Conservation (phyloP, 2,797 vertebrate species). For the Danio tinwini region DNA sequence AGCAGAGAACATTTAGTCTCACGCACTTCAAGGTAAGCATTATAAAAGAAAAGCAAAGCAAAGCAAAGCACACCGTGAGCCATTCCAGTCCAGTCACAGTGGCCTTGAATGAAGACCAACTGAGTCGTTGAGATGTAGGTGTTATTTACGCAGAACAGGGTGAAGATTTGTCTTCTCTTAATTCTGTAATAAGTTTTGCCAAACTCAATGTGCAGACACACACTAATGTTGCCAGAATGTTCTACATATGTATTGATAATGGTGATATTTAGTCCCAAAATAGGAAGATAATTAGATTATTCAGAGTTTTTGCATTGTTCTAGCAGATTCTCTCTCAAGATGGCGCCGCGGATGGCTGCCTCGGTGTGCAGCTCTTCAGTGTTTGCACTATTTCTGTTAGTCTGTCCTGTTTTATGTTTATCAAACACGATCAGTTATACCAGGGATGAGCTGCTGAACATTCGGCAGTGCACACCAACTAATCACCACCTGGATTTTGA, state of each 20-base stretch:
- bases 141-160: neutral
- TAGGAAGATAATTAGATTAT: neutral
- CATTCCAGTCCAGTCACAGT: constrained; percentile 36
- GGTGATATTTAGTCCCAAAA: neutral
- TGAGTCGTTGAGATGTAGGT: neutral
- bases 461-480: too few relatives aligned
- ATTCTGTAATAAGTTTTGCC: neutral
- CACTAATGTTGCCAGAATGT: neutral
- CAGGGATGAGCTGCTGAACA: too few relatives aligned
- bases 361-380: too few relatives aligned
- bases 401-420: too few relatives aligned
- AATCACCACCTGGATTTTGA: too few relatives aligned
- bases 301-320: neutral
- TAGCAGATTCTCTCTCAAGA: too few relatives aligned
- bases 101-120: constrained; percentile 58
- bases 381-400: too few relatives aligned
- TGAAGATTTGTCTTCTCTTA: neutral
- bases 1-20: constrained; percentile 45
- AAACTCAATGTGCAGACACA: neutral
- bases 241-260: neutral
- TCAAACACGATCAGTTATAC: too few relatives aligned
- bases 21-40: constrained; percentile 24
- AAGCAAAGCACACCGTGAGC: constrained; percentile 22
- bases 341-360: too few relatives aligned
- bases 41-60: neutral